Conservation (phyloP, 2,888 invertebrate species). For the Nemotelus pantherinus region DNA sequence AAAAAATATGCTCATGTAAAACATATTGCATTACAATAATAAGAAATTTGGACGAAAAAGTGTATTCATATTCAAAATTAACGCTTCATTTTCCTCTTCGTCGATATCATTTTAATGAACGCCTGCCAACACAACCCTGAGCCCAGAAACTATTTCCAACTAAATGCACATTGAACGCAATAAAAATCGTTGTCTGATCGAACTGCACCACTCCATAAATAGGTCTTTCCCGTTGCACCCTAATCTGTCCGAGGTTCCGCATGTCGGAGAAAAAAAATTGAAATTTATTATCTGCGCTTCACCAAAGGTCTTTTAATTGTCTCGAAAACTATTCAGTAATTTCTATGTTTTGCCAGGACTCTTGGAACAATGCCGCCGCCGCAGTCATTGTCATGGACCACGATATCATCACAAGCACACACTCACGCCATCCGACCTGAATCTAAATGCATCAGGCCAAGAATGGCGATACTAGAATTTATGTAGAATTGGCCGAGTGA, state of each 20-base stretch:
- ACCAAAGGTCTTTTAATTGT: constrained; percentile 40
- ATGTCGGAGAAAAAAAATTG: neutral
- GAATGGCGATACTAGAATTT: constrained; percentile 37
- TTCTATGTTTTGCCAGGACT: constrained; percentile 15
- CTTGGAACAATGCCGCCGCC: neutral
- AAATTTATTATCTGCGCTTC: constrained; percentile 39
- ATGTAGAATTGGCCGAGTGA: constrained; percentile 39
- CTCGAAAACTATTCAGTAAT: constrained; percentile 28
- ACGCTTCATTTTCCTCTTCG: too few species aligned
- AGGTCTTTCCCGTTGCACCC: neutral
- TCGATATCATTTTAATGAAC: too few species aligned
- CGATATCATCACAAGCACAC: neutral
- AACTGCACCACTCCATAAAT: constrained; percentile 24
- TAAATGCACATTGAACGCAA: too few species aligned
- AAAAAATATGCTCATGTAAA: too few species aligned
- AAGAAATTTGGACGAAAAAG: too few species aligned
- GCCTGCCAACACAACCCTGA: too few species aligned
- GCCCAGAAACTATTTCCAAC: too few species aligned
- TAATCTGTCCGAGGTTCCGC: neutral
- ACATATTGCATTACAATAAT: too few species aligned
- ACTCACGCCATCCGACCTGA: too few species aligned
- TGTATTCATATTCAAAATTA: too few species aligned
- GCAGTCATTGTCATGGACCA: neutral
- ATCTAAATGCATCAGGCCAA: neutral
- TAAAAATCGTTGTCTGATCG: constrained; percentile 30